These are phyloP conservation scores for Pterocles burchelli DNA, from an alignment of 2,113 vertebrate species.

Conservation along the genomic window DNA sequence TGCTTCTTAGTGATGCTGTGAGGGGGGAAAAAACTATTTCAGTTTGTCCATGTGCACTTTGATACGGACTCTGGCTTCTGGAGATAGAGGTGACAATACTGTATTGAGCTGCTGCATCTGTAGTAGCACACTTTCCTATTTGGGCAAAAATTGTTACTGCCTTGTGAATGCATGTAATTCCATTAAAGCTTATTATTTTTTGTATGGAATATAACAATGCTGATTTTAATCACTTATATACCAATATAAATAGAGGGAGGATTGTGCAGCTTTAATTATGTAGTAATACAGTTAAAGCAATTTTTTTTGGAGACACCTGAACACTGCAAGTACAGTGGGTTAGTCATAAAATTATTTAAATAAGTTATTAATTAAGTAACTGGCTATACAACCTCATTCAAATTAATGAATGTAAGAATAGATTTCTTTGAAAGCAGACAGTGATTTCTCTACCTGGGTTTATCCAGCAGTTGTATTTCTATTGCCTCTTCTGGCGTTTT, in stretches of 20 bases:
- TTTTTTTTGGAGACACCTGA: not conserved
- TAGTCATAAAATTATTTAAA: conserved; percentile 11
- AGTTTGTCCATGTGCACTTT: not conserved
- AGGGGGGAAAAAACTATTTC: not conserved
- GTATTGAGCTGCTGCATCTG: not conserved
- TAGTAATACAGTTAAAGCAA: not conserved
- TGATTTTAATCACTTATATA: not conserved
- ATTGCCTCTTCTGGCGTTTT: not conserved
- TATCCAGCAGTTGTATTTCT: not conserved
- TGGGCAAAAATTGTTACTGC: not conserved
- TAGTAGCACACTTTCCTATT: not conserved
- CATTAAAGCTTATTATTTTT: not conserved
- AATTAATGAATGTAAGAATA: not conserved
- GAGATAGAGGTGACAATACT: not conserved
- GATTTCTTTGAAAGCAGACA: not conserved
- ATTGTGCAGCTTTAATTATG: not conserved
- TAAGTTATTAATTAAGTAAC: conserved; percentile 9
- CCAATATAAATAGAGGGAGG: not conserved
- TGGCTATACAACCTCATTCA: not conserved
- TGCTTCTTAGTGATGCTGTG: not conserved
- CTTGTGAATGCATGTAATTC: not conserved
- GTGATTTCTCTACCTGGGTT: not conserved
- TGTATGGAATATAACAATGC: not conserved
- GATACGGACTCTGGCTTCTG: not conserved
- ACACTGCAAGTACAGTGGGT: not conserved